phyloP scores from a whole-genome alignment of 2,888 invertebrate species.

The Mythimna pallens region DNA sequence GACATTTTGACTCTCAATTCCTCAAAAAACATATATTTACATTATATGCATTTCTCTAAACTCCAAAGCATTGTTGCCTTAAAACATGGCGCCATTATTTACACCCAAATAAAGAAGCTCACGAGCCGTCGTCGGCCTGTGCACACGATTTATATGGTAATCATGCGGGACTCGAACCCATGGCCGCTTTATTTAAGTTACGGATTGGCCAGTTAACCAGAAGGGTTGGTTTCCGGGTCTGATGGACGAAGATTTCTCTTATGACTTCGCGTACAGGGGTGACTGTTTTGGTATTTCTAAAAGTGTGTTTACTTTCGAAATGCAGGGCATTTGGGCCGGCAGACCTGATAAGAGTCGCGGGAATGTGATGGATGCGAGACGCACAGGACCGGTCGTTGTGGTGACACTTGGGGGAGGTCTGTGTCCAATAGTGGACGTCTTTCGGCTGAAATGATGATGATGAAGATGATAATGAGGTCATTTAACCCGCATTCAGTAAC shows the following conservation, averaged over 20 bases:
- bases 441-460: too few species aligned
- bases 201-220: slow-evolving; percentile 43
- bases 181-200: slow-evolving; percentile 58
- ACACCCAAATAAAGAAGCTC: slow-evolving; percentile 48
- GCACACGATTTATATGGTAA: slow-evolving; percentile 71
- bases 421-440: too few species aligned
- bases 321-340: too few species aligned
- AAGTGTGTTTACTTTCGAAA: not conserved
- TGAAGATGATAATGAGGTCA: too few species aligned
- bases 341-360: too few species aligned
- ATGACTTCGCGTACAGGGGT: slow-evolving; percentile 6
- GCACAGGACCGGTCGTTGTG: too few species aligned
- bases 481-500: too few species aligned
- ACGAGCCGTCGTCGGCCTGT: slow-evolving; percentile 32
- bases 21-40: too few species aligned
- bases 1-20: too few species aligned
- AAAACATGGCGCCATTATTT: slow-evolving; percentile 45
- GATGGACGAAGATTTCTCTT: slow-evolving; percentile 21
- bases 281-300: not conserved
- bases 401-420: too few species aligned
- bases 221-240: slow-evolving; percentile 30
- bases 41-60: slow-evolving; percentile 32
- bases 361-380: too few species aligned
- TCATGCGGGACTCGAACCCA: slow-evolving; percentile 55
- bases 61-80: slow-evolving; percentile 39